Base-by-base conservation (phyloP, 2,888 invertebrate species). In the Chelonus formosanus region DNA sequence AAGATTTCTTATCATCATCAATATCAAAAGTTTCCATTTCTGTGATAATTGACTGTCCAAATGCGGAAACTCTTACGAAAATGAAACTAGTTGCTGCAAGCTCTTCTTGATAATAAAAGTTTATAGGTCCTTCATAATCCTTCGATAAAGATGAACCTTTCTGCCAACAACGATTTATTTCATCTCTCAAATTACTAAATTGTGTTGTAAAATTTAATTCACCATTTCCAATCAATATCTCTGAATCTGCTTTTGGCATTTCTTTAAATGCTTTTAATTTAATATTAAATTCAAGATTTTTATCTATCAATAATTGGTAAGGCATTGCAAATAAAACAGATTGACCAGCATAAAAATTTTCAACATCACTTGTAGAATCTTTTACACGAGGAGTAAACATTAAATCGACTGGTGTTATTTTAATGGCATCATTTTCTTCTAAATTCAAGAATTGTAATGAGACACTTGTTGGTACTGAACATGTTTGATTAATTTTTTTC, bases 301-400 rank as follows among this genome's bases (percentile, higher is more conserved):
- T 87, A 45, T 85, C 78, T 6, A 70, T 71, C 0, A 89, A 88
- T 52, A 87, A 86, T 3, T 81, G 71, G 47, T 88, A 86, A 58
- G 87, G 86, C 3, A 90, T 80, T 0, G 89, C 89, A 76, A 91
- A 91, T 62, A 90, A 81, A 63, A 90, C 88, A 0, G 90, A 90
- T 75, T 89, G 88, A 3, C 90, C 91, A 54, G 85, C 87, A 76
- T 89, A 89, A 59, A 90, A 87, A 1, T 83, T 63, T 48, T 84
- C 81, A 3, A 74, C 50, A 32, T 76, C 75, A 3, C 75, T 75
- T 0, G 75, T 72, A 10, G 66, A 64, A 6, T 43, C 20, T 34
- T 5, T 32, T 1, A 76, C 82, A 0, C 78, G 79, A 66, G 78
- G 78, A n/a, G 75, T 71, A 66, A 81, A 81, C 64, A 79, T 58